phyloP scores from a whole-genome alignment of 2,888 invertebrate genomes.

The Petrolisthes manimaculis region DNA sequence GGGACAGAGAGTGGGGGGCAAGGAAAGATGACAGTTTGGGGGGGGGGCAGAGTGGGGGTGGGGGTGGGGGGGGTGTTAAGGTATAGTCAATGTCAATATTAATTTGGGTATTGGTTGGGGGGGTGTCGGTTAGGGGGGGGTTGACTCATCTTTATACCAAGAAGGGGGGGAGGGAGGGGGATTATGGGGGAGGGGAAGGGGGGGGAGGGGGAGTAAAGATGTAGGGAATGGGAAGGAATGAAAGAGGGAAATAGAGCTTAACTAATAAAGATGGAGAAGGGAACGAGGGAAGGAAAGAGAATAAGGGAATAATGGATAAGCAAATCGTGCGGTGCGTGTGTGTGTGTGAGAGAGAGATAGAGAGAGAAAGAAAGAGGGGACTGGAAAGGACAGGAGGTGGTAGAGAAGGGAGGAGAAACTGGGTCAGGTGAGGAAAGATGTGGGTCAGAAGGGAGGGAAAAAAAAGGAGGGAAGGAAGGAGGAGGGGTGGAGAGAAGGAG shows the following conservation, averaged over 20 bases:
- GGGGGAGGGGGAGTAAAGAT: neutral
- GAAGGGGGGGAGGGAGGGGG: neutral
- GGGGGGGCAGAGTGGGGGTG: neutral
- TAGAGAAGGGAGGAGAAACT: neutral
- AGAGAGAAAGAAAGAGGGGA: conserved; percentile 12
- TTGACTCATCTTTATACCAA: no score
- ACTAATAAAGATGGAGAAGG: neutral
- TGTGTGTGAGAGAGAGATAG: neutral
- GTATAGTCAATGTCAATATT: no score
- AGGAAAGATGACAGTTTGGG: no score
- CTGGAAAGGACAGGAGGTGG: neutral
- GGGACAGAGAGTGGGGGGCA: no score
- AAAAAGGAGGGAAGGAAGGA: neutral
- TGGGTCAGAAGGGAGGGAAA: no score
- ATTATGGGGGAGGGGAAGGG: neutral
- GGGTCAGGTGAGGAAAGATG: no score
- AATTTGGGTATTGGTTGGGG: no score
- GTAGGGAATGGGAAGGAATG: neutral
- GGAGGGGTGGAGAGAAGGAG: neutral
- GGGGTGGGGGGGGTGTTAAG: no score
- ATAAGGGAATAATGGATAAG: no score
- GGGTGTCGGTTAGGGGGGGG: no score
- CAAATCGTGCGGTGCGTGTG: no score
- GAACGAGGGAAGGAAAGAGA: neutral
- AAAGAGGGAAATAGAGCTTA: neutral